phyloP scores from a whole-genome alignment of 2,888 invertebrate species.

The Linnaemya vulpina region DNA sequence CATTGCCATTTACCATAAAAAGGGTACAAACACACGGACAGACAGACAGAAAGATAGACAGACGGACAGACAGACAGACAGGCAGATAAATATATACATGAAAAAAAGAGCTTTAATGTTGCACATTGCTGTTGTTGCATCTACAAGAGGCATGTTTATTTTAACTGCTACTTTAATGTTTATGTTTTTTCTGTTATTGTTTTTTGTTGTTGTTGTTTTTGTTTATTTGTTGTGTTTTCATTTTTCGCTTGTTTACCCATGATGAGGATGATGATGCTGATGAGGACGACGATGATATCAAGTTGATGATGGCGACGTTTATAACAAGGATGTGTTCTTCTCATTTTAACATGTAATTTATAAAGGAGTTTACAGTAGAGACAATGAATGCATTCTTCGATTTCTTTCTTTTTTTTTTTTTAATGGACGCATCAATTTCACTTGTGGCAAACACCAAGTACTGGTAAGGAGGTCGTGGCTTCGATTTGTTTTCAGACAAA shows the following conservation, averaged over 20 bases:
- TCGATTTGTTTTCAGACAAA: no score
- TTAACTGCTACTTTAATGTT: conserved; percentile 72
- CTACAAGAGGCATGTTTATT: conserved; percentile 65
- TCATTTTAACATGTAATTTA: conserved; percentile 61
- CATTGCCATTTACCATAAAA: conserved; percentile 14
- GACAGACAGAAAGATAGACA: background rate
- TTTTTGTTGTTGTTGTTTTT: conserved; percentile 45
- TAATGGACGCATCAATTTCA: no score
- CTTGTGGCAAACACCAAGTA: no score
- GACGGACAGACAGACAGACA: conserved; percentile 13
- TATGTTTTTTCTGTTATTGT: no score
- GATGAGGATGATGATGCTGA: conserved; percentile 42
- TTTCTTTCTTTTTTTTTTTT: background rate
- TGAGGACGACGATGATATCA: conserved; percentile 57
- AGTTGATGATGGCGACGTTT: conserved; percentile 69
- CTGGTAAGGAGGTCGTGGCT: no score
- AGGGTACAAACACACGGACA: no score
- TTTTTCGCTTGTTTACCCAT: conserved; percentile 49
- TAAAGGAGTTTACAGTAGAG: background rate
- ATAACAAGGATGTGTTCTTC: conserved; percentile 69
- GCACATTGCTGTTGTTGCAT: conserved; percentile 55
- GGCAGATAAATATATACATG: background rate
- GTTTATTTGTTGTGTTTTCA: conserved; percentile 49
- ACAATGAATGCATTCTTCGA: conserved; percentile 12
- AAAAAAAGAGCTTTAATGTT: conserved; percentile 53